Evolutionary conservation across 1,140 invertebrate species (phyloP).

Genomic region (Elymnias hypermnestra): DNA sequence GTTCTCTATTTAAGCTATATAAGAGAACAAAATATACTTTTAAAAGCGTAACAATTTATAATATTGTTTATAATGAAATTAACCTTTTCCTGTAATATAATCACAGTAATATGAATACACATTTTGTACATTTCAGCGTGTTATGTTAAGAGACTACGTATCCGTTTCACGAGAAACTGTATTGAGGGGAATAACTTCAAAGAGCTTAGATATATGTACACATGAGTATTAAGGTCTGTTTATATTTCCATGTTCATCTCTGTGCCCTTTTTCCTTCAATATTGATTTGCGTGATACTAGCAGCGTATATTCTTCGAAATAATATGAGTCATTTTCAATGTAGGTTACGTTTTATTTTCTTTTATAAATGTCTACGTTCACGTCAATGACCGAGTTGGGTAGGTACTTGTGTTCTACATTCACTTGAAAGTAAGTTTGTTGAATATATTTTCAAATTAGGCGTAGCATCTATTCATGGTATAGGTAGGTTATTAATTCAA

Average conservation of each 20-base stretch:
- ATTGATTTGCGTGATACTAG: slow-evolving; percentile 2
- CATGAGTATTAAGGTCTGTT: neutral
- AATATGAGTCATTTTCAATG: neutral
- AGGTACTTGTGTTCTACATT: neutral
- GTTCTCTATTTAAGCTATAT: too few relatives aligned
- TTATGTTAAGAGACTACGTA: too few relatives aligned
- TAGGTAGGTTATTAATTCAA: too few relatives aligned
- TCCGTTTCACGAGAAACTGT: neutral
- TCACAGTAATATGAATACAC: too few relatives aligned
- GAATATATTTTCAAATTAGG: neutral
- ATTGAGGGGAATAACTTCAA: neutral
- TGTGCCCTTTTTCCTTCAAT: neutral
- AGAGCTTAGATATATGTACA: neutral
- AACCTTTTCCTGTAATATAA: too few relatives aligned
- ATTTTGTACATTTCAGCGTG: too few relatives aligned
- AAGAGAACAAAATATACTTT: too few relatives aligned
- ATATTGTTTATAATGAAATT: too few relatives aligned
- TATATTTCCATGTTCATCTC: neutral
- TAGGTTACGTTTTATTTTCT: neutral
- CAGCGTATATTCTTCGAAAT: neutral
- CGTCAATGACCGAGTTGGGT: neutral
- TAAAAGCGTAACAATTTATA: too few relatives aligned
- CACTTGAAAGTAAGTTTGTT: neutral
- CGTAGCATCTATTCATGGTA: neutral
- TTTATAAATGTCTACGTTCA: neutral